Conservation (phyloP, 2,888 invertebrate genomes). For the Entomobrya proxima region DNA sequence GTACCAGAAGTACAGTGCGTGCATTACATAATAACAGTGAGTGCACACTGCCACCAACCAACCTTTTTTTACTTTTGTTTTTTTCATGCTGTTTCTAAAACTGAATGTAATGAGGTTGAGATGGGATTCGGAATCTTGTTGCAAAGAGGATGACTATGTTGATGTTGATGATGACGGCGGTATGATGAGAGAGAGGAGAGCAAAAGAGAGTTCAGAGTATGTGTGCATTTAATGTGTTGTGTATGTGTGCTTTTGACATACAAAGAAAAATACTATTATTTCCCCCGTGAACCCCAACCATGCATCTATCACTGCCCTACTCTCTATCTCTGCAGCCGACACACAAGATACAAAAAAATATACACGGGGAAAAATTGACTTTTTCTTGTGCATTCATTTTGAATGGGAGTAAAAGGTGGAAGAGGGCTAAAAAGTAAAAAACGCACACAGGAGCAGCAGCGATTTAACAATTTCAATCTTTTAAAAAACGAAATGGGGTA, state of each 20-base stretch:
- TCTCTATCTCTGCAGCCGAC: neutral
- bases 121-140: slow-evolving; percentile 28
- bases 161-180: neutral
- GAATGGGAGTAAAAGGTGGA: neutral
- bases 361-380: slow-evolving; percentile 8
- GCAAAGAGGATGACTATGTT: neutral
- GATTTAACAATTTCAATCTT: slow-evolving; percentile 23
- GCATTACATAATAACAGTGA: slow-evolving; percentile 2
- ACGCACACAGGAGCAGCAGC: neutral
- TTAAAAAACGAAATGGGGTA: neutral
- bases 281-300: slow-evolving; percentile 44
- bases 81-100: slow-evolving; percentile 33
- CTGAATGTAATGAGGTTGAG: slow-evolving; percentile 41
- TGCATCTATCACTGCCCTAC: slow-evolving; percentile 36
- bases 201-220: no score
- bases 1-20: neutral
- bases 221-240: slow-evolving; percentile 11
- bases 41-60: neutral
- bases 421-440: neutral
- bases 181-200: slow-evolving; percentile 29
- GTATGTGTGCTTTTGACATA: slow-evolving; percentile 50
- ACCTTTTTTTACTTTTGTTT: neutral
- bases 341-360: neutral
- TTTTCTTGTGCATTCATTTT: neutral
- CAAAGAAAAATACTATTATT: slow-evolving; percentile 43